These are phyloP conservation scores for Myopa tessellatipennis DNA, from an alignment of 2,888 invertebrate species.

Conservation along the genomic window DNA sequence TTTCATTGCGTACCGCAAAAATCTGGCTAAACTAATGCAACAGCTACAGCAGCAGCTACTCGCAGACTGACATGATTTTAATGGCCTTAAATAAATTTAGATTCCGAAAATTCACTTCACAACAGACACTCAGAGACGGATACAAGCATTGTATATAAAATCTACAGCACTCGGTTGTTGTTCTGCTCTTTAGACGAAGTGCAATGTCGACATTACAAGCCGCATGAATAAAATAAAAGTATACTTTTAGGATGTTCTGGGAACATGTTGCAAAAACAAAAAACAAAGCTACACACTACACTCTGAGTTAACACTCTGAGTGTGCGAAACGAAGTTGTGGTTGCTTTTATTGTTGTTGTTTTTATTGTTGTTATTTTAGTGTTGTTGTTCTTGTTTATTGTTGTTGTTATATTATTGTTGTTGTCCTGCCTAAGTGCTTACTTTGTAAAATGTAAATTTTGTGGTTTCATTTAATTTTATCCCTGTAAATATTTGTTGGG, in stretches of 20 bases:
- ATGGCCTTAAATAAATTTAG: no score
- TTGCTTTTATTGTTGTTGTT: not conserved
- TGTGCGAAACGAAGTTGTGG: no score
- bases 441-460: not conserved
- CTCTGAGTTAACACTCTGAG: no score
- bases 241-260: constrained; percentile 20
- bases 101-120: no score
- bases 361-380: not conserved
- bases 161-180: no score
- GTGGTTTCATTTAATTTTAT: not conserved
- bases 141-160: not conserved
- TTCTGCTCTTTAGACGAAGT: not conserved
- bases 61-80: no score
- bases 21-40: no score
- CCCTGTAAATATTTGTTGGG: not conserved
- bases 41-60: no score
- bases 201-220: not conserved
- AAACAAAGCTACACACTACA: not conserved
- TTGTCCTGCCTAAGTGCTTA: not conserved
- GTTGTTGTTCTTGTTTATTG: no score
- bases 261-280: not conserved
- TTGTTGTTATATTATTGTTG: not conserved
- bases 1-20: no score
- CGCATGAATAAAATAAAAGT: constrained; percentile 29
- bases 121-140: not conserved